Evolutionary conservation across 2,888 invertebrate species (phyloP).

Genomic region (Hecatera dysodea): DNA sequence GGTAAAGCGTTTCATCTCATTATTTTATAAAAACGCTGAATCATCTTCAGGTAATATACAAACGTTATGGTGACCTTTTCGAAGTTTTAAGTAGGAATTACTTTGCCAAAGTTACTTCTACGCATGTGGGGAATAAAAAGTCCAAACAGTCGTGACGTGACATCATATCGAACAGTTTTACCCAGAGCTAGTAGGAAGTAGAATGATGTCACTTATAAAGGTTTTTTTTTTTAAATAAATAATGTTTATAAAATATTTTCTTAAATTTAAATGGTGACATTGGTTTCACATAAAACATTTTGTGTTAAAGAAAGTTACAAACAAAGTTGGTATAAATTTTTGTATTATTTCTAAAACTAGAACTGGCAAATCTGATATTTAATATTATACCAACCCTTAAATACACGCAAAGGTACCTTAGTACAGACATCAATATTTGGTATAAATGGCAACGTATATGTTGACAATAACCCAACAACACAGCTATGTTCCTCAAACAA

Average conservation of each 20-base stretch:
- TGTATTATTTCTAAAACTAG: too few relatives aligned
- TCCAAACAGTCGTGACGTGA: not conserved
- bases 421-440: not conserved
- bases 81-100: not conserved
- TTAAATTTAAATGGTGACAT: too few relatives aligned
- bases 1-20: not conserved
- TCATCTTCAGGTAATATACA: not conserved
- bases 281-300: too few relatives aligned
- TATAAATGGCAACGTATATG: conserved; percentile 39
- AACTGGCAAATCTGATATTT: not conserved
- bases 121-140: not conserved
- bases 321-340: too few relatives aligned
- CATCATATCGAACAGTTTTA: not conserved
- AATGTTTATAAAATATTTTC: too few relatives aligned
- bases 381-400: not conserved
- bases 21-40: not conserved
- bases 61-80: not conserved
- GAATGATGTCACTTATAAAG: too few relatives aligned
- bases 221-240: too few relatives aligned
- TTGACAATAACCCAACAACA: conserved; percentile 12
- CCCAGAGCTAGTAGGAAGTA: not conserved
- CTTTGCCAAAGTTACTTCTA: not conserved
- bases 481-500: conserved; percentile 60
- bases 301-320: too few relatives aligned
- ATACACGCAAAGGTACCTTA: not conserved